Evolutionary conservation across 1,140 invertebrate genomes (phyloP), one percentile per base, ranked within the genome.

Genomic region (Rhagoletis zephyria): DNA sequence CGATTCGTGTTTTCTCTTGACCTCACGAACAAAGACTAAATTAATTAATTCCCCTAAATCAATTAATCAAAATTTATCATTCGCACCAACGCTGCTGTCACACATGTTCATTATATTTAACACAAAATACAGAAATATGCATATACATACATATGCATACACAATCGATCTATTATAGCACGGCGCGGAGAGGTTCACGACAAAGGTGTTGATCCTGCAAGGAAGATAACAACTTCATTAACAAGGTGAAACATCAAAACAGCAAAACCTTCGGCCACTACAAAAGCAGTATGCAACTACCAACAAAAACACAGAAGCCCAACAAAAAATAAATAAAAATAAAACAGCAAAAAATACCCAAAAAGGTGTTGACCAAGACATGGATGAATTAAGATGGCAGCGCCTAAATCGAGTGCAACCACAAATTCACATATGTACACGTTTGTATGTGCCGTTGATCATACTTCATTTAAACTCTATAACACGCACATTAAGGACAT

Each of bases 61-160:
- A 87, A 87, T 87, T 87, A 85, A 87, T 87, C 87, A 87, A 85
- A 87, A 87, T 87, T 87, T 87, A 87, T 87, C 87, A 87, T 87
- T 87, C 87, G 67, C 87, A 85, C 87, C 87, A 87, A 85, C 85
- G 81, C 74, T 85, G 77, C 87, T 87, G 81, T 85, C 87, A 87
- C 87, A 87, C 65, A 85, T 87, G 48, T 19, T 51, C 74, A 59
- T 81, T 59, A 81, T 56, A 81, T 19, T 81, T 19, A 81, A 19
- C 45, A 45, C 40, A 19, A 67, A 14, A 67, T 40, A 81, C 4
- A 86, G 64, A 63, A 86, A 64, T 30, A 45, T 30, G 30, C 30
- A 30, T 30, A 30, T 30, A 30, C 30, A 30, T 30, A 30, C 30
- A 30, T 30, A 30, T 30, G 30, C 30, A 30, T 30, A 30, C 30